A percentile compares a stretch with the other conserved stretches of the same genome.
These are phyloP conservation scores for Rhabdomys dilectus DNA, from an alignment of 2,113 vertebrate species.

Conservation along the genomic window DNA sequence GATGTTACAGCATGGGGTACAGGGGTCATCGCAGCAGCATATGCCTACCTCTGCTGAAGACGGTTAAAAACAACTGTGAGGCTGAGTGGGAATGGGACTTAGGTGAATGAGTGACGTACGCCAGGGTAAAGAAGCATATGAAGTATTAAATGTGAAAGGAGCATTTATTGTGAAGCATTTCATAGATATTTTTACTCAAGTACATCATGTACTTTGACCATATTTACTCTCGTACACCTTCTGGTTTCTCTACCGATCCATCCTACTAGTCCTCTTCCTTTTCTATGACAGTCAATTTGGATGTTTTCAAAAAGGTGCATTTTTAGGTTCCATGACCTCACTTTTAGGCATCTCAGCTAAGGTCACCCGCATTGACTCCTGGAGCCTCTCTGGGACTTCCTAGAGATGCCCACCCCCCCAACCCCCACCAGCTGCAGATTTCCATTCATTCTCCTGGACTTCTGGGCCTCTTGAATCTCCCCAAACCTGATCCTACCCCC, in stretches of 20 bases:
- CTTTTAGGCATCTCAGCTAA: too few species aligned
- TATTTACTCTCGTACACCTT: neutral
- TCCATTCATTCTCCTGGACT: too few species aligned
- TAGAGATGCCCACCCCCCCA: too few species aligned
- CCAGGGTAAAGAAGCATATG: neutral
- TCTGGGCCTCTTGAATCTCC: too few species aligned
- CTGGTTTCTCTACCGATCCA: neutral
- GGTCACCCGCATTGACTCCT: too few species aligned
- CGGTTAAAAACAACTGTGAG: neutral
- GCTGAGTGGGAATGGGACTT: slow-evolving; percentile 13
- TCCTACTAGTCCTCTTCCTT: neutral
- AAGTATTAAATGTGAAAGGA: neutral
- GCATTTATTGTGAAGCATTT: neutral
- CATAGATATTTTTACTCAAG: neutral
- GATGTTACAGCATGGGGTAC: neutral
- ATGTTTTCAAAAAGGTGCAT: neutral
- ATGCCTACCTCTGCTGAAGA: neutral
- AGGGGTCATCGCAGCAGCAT: neutral
- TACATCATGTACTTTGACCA: neutral
- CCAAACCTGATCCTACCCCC: too few species aligned
- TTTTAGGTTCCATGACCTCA: too few species aligned
- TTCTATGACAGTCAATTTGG: neutral
- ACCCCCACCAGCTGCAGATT: too few species aligned
- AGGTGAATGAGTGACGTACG: neutral
- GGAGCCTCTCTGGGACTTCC: too few species aligned